phyloP scores from a whole-genome alignment of 2,797 vertebrate species.

The Chelon auratus region DNA sequence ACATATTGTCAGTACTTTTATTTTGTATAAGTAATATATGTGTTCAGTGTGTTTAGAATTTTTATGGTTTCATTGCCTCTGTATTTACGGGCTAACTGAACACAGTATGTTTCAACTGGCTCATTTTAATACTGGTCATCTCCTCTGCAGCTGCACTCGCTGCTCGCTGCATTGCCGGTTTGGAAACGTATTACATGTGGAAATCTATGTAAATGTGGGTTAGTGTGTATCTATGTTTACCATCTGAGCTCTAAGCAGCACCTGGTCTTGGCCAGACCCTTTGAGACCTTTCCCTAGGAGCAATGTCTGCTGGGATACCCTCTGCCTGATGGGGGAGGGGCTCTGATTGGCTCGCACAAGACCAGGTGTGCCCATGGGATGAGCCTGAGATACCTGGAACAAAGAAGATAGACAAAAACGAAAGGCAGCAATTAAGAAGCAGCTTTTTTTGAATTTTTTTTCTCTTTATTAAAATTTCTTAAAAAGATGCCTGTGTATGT shows the following conservation, averaged over 20 bases:
- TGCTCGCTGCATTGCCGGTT: too few species aligned
- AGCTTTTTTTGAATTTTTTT: too few species aligned
- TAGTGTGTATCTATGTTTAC: conserved; percentile 76
- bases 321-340: conserved; percentile 85
- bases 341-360: conserved; percentile 90
- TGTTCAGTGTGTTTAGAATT: too few species aligned
- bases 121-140: conserved; percentile 34
- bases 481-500: too few species aligned
- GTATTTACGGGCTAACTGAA: too few species aligned
- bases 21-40: too few species aligned
- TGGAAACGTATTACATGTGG: too few species aligned
- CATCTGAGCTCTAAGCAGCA: conserved; percentile 97
- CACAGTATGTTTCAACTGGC: not conserved
- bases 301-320: conserved; percentile 93
- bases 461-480: too few species aligned
- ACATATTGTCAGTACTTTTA: too few species aligned
- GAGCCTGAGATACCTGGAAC: conserved; percentile 88
- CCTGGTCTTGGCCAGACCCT: conserved; percentile 93
- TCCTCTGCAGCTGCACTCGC: not conserved
- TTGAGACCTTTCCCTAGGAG: conserved; percentile 93
- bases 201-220: conserved; percentile 13
- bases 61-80: too few species aligned
- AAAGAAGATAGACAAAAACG: not conserved
- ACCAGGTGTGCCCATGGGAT: conserved; percentile 88
- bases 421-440: not conserved